Evolutionary conservation across 2,888 invertebrate genomes (phyloP).

Genomic region (Sympetrum striolatum): DNA sequence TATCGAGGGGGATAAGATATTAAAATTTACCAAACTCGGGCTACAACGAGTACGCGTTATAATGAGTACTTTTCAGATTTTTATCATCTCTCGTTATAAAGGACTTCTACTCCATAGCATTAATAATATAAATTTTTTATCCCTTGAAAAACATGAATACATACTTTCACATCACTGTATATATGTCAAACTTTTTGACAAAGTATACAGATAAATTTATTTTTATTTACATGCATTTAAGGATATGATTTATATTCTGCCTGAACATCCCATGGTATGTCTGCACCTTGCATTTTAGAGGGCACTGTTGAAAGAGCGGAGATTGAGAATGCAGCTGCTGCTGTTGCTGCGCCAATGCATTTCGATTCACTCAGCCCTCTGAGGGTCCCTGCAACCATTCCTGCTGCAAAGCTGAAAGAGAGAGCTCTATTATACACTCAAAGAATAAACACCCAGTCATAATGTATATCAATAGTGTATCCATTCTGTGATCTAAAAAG

Average conservation of each 20-base stretch:
- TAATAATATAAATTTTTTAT: too few relatives aligned
- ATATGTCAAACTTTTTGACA: too few relatives aligned
- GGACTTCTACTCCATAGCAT: too few relatives aligned
- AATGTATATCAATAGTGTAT: not conserved
- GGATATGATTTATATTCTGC: not conserved
- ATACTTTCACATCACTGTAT: too few relatives aligned
- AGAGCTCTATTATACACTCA: not conserved
- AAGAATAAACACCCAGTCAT: not conserved
- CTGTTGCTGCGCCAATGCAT: constrained; percentile 69
- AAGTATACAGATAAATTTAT: too few relatives aligned
- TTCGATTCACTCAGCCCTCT: constrained; percentile 63
- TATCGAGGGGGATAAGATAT: too few relatives aligned
- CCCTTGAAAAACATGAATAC: too few relatives aligned
- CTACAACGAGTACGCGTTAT: too few relatives aligned
- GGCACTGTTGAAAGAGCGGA: constrained; percentile 8
- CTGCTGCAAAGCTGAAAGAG: constrained; percentile 58
- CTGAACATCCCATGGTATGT: not conserved
- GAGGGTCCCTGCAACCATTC: constrained; percentile 71
- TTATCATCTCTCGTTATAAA: too few relatives aligned
- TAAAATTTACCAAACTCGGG: too few relatives aligned
- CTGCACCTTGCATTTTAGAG: not conserved
- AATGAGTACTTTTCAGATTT: too few relatives aligned
- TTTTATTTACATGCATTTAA: not conserved
- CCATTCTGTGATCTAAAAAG: not conserved
- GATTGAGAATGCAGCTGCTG: constrained; percentile 61